Evolutionary conservation across 2,888 invertebrate genomes (phyloP).

Genomic region (Orthonychiurus folsomi): DNA sequence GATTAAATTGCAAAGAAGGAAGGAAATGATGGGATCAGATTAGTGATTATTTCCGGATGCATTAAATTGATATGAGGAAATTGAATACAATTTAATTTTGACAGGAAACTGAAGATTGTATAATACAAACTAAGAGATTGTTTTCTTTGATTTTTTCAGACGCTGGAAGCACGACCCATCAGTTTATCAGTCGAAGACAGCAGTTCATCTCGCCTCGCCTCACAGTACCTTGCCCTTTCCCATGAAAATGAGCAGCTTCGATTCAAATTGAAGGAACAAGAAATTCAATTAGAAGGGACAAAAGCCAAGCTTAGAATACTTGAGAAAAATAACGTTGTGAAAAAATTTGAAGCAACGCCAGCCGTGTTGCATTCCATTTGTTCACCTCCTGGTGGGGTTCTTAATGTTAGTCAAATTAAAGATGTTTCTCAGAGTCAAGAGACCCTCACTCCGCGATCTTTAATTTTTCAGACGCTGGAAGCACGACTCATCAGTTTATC

Average conservation of each 20-base stretch:
- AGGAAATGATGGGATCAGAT: no score
- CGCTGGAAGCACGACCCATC: constrained; percentile 16
- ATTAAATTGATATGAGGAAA: no score
- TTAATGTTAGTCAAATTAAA: not conserved
- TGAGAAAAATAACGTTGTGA: constrained; percentile 23
- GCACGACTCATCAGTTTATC: constrained; percentile 14
- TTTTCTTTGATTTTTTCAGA: constrained; percentile 14
- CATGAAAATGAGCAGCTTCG: constrained; percentile 39
- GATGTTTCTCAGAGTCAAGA: not conserved
- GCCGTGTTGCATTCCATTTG: constrained; percentile 17
- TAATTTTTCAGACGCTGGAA: constrained; percentile 19
- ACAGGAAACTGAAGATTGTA: no score
- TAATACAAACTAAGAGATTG: not conserved
- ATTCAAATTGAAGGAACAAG: constrained; percentile 37
- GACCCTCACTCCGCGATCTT: no score
- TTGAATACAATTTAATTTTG: no score
- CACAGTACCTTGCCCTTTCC: constrained; percentile 25
- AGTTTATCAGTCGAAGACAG: constrained; percentile 16
- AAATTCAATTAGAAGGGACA: constrained; percentile 38
- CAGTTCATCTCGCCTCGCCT: constrained; percentile 19
- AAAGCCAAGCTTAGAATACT: constrained; percentile 35
- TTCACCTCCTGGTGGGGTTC: constrained; percentile 1
- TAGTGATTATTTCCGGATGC: no score
- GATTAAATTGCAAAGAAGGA: no score
- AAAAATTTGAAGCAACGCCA: constrained; percentile 10